Evolutionary conservation across 2,888 invertebrate species (phyloP).

Genomic region (Heliconius erato): DNA sequence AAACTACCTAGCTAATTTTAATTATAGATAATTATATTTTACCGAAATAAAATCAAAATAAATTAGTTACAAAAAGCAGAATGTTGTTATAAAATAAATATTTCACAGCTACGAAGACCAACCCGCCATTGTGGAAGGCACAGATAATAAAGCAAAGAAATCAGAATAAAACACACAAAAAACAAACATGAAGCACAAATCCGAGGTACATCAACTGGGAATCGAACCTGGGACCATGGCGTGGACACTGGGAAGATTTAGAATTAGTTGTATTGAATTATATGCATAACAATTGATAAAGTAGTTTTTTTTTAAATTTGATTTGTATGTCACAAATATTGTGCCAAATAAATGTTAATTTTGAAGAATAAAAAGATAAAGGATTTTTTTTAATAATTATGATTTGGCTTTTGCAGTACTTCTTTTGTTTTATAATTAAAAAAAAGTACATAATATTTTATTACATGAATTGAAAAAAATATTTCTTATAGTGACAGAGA

Average conservation of each 20-base stretch:
- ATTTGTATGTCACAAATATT: slow-evolving; percentile 10
- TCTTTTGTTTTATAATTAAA: neutral
- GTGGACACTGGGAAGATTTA: neutral
- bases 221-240: slow-evolving; percentile 14
- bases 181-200: slow-evolving; percentile 53
- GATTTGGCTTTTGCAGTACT: no score
- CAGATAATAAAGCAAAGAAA: slow-evolving; percentile 71
- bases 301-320: neutral
- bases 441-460: neutral
- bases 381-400: no score
- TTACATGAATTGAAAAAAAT: no score
- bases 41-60: no score
- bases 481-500: no score
- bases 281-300: slow-evolving; percentile 10
- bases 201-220: slow-evolving; percentile 51
- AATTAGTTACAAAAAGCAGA: neutral
- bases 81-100: slow-evolving; percentile 1
- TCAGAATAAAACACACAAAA: slow-evolving; percentile 65
- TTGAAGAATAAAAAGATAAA: neutral
- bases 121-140: slow-evolving; percentile 64
- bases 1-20: no score
- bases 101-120: slow-evolving; percentile 78
- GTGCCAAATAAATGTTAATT: slow-evolving; percentile 6
- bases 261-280: slow-evolving; percentile 12
- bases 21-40: no score